Evolutionary conservation across 2,113 vertebrate species (phyloP), one percentile per base, ranked within the genome.

Genomic region (Hyaena hyaena): DNA sequence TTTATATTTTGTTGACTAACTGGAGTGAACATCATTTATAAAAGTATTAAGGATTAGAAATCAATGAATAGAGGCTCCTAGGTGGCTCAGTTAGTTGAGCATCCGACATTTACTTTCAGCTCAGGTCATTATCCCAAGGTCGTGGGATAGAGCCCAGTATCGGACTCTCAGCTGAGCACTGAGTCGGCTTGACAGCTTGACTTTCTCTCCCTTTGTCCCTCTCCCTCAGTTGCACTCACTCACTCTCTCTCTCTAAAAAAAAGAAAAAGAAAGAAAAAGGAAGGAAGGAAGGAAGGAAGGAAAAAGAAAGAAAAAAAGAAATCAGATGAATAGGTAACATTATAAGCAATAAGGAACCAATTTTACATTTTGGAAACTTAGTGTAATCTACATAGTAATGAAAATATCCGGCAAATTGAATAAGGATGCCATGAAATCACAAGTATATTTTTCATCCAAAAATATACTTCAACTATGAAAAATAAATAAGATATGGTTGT

Each of bases 1-100:
- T 61, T 95, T 95, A 50, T 83, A 66, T 82, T 69, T 76, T 76
- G 28, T 77, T 74, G 61, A 21, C 53, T 94, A 96, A 77, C 43
- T 89, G 61, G 95, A 89, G 48, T 58, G 68, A 68, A 83, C 33
- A 65, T 80, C 19, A 71, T n/a, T 53, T 87, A 19, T 80, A 43
- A 94, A 96, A 63, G n/a, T 68, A 31, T 53, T 68, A 83, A 85
- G 26, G 23, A 71, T 85, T 81, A 82, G 45, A 48, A 89, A 93
- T 58, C 35, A 89, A 58, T 83, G 28, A 21, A 55, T 86, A n/a
- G 10, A 2, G 21, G 58, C 58, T 61, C 21, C 58, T 61, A 61
- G 58, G 58, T 23, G 21, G 21, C 58, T 61, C 58, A 61, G 21
- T 23, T 23, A 7, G 58, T 61, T 23, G 21, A 23, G 58, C 58